Evolutionary conservation across 2,113 vertebrate species (phyloP).

Genomic region (Oreotrochilus melanogaster): DNA sequence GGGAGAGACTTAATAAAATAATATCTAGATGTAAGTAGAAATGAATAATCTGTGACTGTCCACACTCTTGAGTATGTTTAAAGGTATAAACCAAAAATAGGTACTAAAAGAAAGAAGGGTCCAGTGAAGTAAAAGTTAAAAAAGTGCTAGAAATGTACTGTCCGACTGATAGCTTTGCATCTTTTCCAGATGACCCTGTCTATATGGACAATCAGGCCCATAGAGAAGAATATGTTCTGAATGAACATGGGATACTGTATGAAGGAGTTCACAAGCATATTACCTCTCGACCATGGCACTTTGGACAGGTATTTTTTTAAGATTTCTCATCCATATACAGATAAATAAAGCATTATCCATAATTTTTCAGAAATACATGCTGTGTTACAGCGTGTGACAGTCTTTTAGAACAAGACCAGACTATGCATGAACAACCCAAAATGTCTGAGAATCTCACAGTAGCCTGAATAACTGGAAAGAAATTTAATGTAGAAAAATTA

Average conservation of each 20-base stretch:
- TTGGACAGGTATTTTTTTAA: constrained; percentile 69
- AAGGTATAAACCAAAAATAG: neutral
- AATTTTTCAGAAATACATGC: neutral
- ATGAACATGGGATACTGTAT: constrained; percentile 71
- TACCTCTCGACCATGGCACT: constrained; percentile 65
- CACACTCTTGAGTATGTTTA: neutral
- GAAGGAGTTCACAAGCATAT: constrained; percentile 67
- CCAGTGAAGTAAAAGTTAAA: neutral
- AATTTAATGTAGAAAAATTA: neutral
- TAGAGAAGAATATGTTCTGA: constrained; percentile 70
- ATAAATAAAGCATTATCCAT: neutral
- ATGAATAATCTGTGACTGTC: neutral
- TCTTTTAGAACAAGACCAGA: neutral
- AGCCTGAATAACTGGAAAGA: neutral
- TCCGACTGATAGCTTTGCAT: neutral
- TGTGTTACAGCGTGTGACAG: neutral
- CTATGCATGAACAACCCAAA: neutral
- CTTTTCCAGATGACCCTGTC: constrained; percentile 70
- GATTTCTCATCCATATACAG: neutral
- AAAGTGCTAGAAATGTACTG: neutral
- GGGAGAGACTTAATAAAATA: neutral
- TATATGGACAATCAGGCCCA: constrained; percentile 67
- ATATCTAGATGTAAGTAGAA: neutral
- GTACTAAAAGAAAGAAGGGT: neutral
- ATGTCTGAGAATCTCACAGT: neutral